Evolutionary conservation across 2,888 invertebrate genomes (phyloP).

Genomic region (Eupelmus urozonus): DNA sequence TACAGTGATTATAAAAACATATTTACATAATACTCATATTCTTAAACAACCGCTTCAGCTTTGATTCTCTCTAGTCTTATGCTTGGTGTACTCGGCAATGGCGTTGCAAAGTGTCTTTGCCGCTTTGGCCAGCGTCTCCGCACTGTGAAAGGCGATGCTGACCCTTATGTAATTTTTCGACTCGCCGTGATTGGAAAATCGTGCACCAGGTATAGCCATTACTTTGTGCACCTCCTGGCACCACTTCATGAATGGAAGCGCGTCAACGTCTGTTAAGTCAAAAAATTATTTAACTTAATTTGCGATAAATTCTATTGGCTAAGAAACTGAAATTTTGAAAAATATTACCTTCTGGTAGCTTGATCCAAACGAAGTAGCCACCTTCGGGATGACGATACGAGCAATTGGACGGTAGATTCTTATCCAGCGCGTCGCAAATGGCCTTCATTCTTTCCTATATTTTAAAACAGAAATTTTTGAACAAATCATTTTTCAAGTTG

Average conservation of each 20-base stretch:
- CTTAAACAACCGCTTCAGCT: neutral
- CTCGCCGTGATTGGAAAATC: conserved; percentile 75
- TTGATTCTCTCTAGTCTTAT: conserved; percentile 50
- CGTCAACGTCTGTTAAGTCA: conserved; percentile 73
- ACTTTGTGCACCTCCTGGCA: conserved; percentile 77
- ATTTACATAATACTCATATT: conserved; percentile 53
- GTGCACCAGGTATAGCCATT: conserved; percentile 76
- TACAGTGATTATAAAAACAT: conserved; percentile 14
- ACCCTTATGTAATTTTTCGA: conserved; percentile 77
- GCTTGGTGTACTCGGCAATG: conserved; percentile 49
- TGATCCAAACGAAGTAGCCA: conserved; percentile 83
- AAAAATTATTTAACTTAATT: too few species aligned
- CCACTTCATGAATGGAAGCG: conserved; percentile 75
- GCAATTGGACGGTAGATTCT: conserved; percentile 77
- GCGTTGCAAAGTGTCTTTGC: conserved; percentile 74
- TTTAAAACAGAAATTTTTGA: conserved; percentile 5
- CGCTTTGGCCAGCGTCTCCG: conserved; percentile 73
- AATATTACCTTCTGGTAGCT: conserved; percentile 76
- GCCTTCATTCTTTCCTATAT: conserved; percentile 76
- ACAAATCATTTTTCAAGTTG: neutral
- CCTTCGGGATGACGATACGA: conserved; percentile 77
- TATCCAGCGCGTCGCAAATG: conserved; percentile 75
- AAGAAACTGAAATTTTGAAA: too few species aligned
- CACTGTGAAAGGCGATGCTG: conserved; percentile 78
- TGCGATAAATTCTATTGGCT: too few species aligned